Evolutionary conservation across 2,113 vertebrate genomes (phyloP), one percentile per base, ranked within the genome.

Genomic region (Sylvietta virens): DNA sequence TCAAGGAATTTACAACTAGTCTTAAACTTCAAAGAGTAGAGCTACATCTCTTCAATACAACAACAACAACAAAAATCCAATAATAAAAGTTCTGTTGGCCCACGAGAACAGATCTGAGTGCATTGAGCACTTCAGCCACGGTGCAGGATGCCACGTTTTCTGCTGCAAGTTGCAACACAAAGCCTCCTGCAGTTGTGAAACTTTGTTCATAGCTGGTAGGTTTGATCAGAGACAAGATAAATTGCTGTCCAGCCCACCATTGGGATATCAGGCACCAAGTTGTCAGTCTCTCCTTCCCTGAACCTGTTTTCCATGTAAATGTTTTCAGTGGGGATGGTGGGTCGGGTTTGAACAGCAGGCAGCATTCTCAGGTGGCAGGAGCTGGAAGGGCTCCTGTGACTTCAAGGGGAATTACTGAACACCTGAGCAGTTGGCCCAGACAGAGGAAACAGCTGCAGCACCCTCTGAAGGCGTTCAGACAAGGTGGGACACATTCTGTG

Each of bases 1-100:
- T 98, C 97, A 98, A 98, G 98, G 97, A 98, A 98, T 98, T 98
- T 98, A 98, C 98, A 98, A 97, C 98, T 97, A 97, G 97, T 97
- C 96, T 98, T 98, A 97, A 98, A 98, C 98, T 98, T 98, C 98
- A 98, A 98, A 98, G 98, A 94, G 87, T 40, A 47, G 76, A 94
- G 94, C 90, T 93, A 37, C 93, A 78, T 97, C 92, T 91, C 90
- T 89, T 92, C 92, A 69, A 65, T 83, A 60, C 81, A 84, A 71
- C 86, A 92, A 88, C 91, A 64, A 88, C 94, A 85, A 92, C 85
- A 51, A 71, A 88, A 94, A 90, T 77, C 21, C 81, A 65, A 62
- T 81, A 44, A 86, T 94, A 95, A 96, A 97, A 95, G 65, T 74
- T 90, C 60, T 85, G 58, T 50, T 80, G 42, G 84, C 71, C 61